Conservation (phyloP, 2,113 vertebrate species). For the Gobius niger region DNA sequence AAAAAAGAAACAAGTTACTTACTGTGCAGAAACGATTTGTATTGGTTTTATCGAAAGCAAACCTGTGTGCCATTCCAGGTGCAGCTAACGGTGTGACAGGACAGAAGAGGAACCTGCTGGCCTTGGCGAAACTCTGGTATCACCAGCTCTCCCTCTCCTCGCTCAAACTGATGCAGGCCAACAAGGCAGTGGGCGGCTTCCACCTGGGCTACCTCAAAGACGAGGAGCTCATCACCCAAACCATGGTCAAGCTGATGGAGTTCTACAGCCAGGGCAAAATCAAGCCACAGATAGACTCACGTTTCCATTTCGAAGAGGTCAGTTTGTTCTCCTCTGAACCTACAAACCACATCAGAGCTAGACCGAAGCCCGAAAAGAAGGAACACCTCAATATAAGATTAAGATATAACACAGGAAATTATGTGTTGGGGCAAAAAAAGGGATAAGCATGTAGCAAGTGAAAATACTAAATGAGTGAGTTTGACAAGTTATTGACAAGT, state of each 20-base stretch:
- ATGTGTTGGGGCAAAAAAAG: too few species aligned
- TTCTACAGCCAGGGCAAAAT: constrained; percentile 90
- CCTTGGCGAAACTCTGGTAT: constrained; percentile 91
- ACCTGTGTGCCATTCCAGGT: constrained; percentile 65
- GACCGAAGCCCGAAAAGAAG: too few species aligned
- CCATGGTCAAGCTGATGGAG: constrained; percentile 77
- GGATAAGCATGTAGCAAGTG: too few species aligned
- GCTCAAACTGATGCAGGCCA: constrained; percentile 84
- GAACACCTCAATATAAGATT: too few species aligned
- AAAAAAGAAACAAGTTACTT: too few species aligned
- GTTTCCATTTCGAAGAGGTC: constrained; percentile 93
- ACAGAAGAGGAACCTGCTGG: constrained; percentile 86
- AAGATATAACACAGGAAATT: too few species aligned
- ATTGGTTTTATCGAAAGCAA: too few species aligned
- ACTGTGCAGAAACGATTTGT: too few species aligned
- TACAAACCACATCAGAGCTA: neutral
- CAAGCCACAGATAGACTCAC: constrained; percentile 88
- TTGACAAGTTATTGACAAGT: too few species aligned
- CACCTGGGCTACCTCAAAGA: constrained; percentile 79
- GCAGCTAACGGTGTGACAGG: constrained; percentile 85
- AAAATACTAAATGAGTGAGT: too few species aligned
- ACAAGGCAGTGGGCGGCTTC: constrained; percentile 87
- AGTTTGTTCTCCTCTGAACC: constrained; percentile 33
- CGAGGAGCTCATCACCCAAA: constrained; percentile 64
- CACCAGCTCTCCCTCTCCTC: constrained; percentile 87